Percentiles rank a stretch among this genome's conserved stretches.
Evolutionary conservation across 64 coral and sea anemone species (phyloP).

Genomic region (Stichodactyla helianthus): DNA sequence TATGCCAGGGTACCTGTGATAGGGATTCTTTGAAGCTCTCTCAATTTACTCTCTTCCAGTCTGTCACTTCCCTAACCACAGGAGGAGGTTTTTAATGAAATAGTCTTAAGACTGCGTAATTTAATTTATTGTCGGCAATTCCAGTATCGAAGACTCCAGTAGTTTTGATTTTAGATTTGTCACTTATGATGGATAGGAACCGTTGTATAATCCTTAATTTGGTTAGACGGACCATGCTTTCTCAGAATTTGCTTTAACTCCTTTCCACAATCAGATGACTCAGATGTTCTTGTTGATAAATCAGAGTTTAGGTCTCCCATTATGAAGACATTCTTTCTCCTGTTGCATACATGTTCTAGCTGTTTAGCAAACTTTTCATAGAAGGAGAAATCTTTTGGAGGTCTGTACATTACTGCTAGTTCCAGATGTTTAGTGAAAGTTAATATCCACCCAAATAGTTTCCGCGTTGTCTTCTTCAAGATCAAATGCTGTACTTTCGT

Average conservation of each 20-base stretch:
- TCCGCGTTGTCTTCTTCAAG: no score
- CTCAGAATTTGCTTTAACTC: constrained; percentile 5
- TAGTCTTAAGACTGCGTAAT: constrained; percentile 61
- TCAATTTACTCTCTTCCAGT: no score
- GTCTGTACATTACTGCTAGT: constrained; percentile 5
- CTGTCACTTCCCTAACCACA: constrained; percentile 33
- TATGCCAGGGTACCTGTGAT: no score
- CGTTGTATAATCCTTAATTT: constrained; percentile 3
- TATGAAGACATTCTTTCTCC: constrained; percentile 15
- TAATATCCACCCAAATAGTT: no score
- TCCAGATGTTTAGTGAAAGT: neutral
- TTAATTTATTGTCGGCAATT: constrained; percentile 36
- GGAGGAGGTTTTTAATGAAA: constrained; percentile 42
- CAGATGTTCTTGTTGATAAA: neutral
- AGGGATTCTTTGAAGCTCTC: no score
- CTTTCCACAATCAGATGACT: neutral
- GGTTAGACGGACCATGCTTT: neutral
- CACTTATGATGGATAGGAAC: constrained; percentile 18
- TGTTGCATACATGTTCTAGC: neutral
- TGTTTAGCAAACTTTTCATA: constrained; percentile 23
- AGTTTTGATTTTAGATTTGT: constrained; percentile 5
- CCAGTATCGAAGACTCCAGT: constrained; percentile 49
- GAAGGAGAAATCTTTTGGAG: constrained; percentile 10
- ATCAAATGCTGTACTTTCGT: no score
- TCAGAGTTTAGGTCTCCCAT: constrained; percentile 17